phyloP scores from a whole-genome alignment of 2,797 vertebrate species.

The Cyclura pinguis region DNA sequence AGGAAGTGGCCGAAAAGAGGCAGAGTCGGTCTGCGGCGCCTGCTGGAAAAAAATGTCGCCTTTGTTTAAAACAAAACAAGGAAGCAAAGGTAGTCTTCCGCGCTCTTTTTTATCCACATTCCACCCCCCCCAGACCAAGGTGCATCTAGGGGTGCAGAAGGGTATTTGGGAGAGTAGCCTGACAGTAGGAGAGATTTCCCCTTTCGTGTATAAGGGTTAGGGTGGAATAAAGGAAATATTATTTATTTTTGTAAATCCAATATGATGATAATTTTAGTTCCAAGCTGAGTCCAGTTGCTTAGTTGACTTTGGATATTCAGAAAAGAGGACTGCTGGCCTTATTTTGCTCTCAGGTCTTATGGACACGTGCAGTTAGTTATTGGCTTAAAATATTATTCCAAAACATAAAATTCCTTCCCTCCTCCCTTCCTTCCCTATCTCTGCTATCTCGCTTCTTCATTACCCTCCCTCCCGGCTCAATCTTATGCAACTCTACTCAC shows the following conservation, averaged over 20 bases:
- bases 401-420: accelerated
- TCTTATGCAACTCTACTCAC: not conserved
- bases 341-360: no score
- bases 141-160: not conserved
- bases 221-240: not conserved
- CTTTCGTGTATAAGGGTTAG: not conserved
- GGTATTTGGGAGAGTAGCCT: not conserved
- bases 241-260: not conserved
- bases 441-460: no score
- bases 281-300: not conserved
- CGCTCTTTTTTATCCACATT: not conserved
- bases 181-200: not conserved
- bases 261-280: not conserved
- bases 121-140: no score
- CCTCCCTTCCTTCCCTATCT: no score
- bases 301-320: no score
- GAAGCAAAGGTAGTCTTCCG: not conserved
- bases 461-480: not conserved
- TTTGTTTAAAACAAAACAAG: not conserved
- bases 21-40: no score
- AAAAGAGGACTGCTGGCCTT: no score
- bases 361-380: no score
- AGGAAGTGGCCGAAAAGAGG: no score
- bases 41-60: no score
- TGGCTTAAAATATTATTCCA: no score